A percentile compares a stretch with the other conserved stretches of the same genome.
phyloP scores from a whole-genome alignment of 2,888 invertebrate genomes.

The Pantelozetes paolii region DNA sequence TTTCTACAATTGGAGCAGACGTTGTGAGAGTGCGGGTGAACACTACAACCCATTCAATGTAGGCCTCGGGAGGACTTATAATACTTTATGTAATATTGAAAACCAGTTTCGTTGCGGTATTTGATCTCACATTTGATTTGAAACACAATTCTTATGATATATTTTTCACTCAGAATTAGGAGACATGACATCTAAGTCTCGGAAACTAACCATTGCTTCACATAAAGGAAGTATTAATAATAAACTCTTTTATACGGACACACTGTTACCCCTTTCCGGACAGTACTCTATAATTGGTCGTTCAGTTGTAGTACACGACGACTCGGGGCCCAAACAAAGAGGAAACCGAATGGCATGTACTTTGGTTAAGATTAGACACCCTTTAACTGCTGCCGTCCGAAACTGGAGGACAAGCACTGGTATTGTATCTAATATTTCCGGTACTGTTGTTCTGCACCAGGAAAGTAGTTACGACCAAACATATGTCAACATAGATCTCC shows the following conservation, averaged over 20 bases:
- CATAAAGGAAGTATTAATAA: constrained; percentile 41
- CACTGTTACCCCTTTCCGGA: constrained; percentile 70
- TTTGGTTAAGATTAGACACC: constrained; percentile 54
- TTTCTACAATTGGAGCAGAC: constrained; percentile 81
- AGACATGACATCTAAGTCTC: constrained; percentile 59
- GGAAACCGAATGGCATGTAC: constrained; percentile 86
- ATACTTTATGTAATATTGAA: constrained; percentile 42
- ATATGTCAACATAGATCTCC: constrained; percentile 69
- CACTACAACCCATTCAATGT: constrained; percentile 74
- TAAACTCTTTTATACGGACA: constrained; percentile 69
- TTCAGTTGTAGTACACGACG: constrained; percentile 81
- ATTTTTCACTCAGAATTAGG: no score
- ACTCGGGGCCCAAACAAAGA: constrained; percentile 77
- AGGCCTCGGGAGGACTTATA: constrained; percentile 47
- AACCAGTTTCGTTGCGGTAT: constrained; percentile 48
- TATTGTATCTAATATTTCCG: constrained; percentile 46
- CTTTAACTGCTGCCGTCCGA: constrained; percentile 46
- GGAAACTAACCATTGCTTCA: constrained; percentile 46
- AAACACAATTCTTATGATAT: no score
- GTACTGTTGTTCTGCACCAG: constrained; percentile 43
- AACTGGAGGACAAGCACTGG: constrained; percentile 45
- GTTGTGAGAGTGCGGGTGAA: constrained; percentile 65
- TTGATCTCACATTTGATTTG: no score
- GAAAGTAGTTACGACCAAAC: constrained; percentile 72
- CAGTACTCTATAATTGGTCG: constrained; percentile 51